phyloP scores from a whole-genome alignment of 92 coral and sea anemone genomes.

The Micromussa lordhowensis region DNA sequence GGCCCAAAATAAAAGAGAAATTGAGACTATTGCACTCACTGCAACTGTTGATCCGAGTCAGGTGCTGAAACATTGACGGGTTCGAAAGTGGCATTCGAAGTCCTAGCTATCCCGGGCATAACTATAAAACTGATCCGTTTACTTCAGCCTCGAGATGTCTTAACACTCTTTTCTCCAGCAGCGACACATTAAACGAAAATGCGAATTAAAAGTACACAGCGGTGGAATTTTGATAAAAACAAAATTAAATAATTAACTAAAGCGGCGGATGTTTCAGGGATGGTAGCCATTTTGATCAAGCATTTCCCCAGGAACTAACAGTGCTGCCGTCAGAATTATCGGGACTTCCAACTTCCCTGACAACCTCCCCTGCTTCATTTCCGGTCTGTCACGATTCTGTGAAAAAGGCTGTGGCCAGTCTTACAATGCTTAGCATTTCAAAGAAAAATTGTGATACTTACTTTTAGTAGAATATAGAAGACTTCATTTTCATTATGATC shows the following conservation, averaged over 20 bases:
- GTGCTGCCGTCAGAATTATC: neutral
- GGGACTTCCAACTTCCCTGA: neutral
- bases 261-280: too few species aligned
- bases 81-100: neutral
- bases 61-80: neutral
- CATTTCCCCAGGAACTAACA: neutral
- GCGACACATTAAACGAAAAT: too few species aligned
- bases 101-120: too few species aligned
- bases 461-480: neutral
- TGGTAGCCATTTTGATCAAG: too few species aligned
- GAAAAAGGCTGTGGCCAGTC: neutral
- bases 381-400: neutral
- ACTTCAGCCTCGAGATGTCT: too few species aligned
- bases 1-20: too few species aligned
- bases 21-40: too few species aligned
- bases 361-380: neutral
- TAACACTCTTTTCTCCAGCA: too few species aligned
- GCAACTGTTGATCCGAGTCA: neutral
- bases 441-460: neutral
- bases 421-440: neutral
- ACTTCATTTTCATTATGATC: neutral
- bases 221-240: too few species aligned
- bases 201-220: too few species aligned
- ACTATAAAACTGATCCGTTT: too few species aligned
- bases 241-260: too few species aligned